Evolutionary conservation across 2,797 vertebrate species (phyloP), one percentile per base, ranked within the genome.

Genomic region (Sciaenops ocellatus): DNA sequence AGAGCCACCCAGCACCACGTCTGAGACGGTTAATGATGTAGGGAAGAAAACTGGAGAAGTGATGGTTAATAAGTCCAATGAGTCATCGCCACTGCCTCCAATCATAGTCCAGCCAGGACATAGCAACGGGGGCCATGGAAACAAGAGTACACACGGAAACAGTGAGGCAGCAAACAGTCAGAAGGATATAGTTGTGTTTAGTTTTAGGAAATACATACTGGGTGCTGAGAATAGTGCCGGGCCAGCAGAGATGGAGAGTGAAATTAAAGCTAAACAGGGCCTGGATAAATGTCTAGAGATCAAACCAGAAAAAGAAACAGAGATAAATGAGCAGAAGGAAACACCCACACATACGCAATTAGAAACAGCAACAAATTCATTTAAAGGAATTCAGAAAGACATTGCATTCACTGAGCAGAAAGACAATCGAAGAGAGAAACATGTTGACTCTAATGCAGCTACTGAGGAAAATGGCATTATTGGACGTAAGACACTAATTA

Each of bases 151-250:
- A 84, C 86, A 94, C 56, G 90, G 89, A 92, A 93, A 94, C 70
- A 91, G 88, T 90, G 89, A 92, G 85, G 80, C 85, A 74, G 80
- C 76, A 79, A 84, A 84, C 75, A 84, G 78, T 80, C 89, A 79
- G 70, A 87, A 48, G 72, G 90, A 93, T 78, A 85, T 78, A 79
- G 76, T 90, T 80, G 87, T 93, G 92, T 96, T 96, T 91, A 94
- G 94, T 89, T 96, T 96, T 82, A 95, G 88, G 90, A 83, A 96
- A 88, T 96, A 96, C 86, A 92, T 96, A 79, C 87, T 95, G 82
- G 95, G 94, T 8, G 90, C 65, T 56, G 74, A 42, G 54, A 83
- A 54, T 26, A 71, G 47, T 63, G 44, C 28, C 1, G 55, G 54
- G 72, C 65, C 68, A 78, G 54, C 38, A 48, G 82, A 82, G 79